Base-by-base conservation (phyloP, 30 jellyfish, hydroid and myxozoan species). In the Cassiopea xamachana region DNA sequence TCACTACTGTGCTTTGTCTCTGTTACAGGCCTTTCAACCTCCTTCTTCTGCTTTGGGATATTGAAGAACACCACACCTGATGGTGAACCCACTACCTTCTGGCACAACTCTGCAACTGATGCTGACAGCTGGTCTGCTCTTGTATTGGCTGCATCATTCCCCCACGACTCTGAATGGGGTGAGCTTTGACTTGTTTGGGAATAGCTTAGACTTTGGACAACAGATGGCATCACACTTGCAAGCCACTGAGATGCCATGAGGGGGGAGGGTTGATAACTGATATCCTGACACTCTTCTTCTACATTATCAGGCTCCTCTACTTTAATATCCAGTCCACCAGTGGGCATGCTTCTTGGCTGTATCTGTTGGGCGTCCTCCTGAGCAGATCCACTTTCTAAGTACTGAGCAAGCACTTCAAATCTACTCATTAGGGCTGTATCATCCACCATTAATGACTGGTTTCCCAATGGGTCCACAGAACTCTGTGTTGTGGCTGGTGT, bases 361-460 rank as follows among this genome's bases (percentile, higher is more conserved):
- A 9, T 51, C 64, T 51, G 64, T 9, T 27, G 80, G 3, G 3
- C 27, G 43, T 16, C 13, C 55, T 12, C 46, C 2, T 64, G 46
- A 15, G 27, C 80, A 0, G 87, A 8, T 19, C 60, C 82, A 10
- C 72, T 12, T 43, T 82, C 58, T 68, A 88, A 72, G 89, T 88
- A 88, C 58, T 88, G 82, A 5, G 95, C 95, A 27, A 88, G 89
- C 46, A 79, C 88, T 16, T 82, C 62, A 79, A 88, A 88, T 12
- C 61, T 75, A 1, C 55, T 79, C 7, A 77, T 55, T 60, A 88
- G 77, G 6, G 45, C 79, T 17, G 78, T 81, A 39, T 88, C 95
- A 58, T 80, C 80, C 7, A 70, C 15, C 46, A 88, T 14, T 10
- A 88, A 43, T 46, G 75, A 77, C 55, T 60, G 55, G 12, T 67